Conservation (phyloP, 2,113 vertebrate species). For the Menidia beryllina region DNA sequence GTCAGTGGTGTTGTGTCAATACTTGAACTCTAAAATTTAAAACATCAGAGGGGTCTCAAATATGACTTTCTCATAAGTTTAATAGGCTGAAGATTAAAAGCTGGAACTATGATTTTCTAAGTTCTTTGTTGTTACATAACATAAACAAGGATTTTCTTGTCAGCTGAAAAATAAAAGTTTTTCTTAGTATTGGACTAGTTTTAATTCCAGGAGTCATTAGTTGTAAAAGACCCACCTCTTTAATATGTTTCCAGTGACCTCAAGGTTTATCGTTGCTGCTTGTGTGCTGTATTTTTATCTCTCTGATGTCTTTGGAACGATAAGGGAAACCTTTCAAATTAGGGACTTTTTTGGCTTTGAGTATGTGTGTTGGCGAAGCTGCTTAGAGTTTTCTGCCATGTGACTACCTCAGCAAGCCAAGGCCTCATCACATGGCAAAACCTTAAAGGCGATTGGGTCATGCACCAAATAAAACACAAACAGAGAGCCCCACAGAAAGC, state of each 20-base stretch:
- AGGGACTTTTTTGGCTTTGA: constrained; percentile 4
- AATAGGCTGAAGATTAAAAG: not conserved
- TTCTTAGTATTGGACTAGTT: not conserved
- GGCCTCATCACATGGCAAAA: constrained; percentile 56
- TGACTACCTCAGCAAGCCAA: constrained; percentile 46
- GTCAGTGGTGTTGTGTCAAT: not conserved
- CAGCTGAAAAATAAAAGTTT: not conserved
- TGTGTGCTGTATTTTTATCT: constrained; percentile 4
- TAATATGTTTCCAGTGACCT: constrained; percentile 26
- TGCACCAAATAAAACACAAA: constrained; percentile 34
- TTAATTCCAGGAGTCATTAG: not conserved
- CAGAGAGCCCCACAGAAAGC: not conserved
- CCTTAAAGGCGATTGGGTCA: constrained; percentile 20
- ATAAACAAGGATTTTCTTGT: not conserved
- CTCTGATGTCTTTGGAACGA: constrained; percentile 22
- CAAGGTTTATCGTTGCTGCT: not conserved
- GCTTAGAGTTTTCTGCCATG: constrained; percentile 47
- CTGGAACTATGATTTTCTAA: not conserved
- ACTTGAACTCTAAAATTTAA: no score
- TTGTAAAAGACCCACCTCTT: constrained; percentile 17
- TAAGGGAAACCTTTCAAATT: constrained; percentile 20
- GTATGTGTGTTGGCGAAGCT: not conserved
- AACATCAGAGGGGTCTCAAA: no score
- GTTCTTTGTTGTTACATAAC: not conserved
- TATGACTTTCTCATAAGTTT: not conserved